A percentile compares a stretch with the other conserved stretches of the same genome.
These are phyloP conservation scores for Mythimna vitellina DNA, from an alignment of 2,888 invertebrate genomes.

Conservation along the genomic window DNA sequence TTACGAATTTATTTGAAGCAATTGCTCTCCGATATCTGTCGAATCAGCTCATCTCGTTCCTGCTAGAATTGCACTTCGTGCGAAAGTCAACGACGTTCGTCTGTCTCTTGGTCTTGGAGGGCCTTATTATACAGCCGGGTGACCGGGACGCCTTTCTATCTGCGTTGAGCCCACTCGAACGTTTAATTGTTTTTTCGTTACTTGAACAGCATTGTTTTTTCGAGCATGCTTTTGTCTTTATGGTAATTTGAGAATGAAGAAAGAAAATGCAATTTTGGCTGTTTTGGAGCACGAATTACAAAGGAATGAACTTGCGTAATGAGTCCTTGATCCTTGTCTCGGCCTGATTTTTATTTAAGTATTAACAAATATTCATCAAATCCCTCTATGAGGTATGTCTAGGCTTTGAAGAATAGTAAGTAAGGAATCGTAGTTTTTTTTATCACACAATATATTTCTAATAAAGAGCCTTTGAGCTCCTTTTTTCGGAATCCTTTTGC, in stretches of 20 bases:
- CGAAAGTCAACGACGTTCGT: slow-evolving; percentile 62
- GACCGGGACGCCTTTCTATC: slow-evolving; percentile 38
- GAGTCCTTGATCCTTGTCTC: neutral
- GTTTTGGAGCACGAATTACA: slow-evolving; percentile 15
- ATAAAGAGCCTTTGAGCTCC: neutral
- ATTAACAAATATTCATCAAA: neutral
- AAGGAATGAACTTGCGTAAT: slow-evolving; percentile 22
- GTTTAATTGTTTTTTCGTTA: slow-evolving; percentile 59
- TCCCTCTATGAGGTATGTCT: neutral
- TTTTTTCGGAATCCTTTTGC: neutral
- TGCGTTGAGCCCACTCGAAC: slow-evolving; percentile 52
- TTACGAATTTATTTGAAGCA: slow-evolving; percentile 41
- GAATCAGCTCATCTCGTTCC: slow-evolving; percentile 47
- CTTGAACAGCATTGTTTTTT: slow-evolving; percentile 38
- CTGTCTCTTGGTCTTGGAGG: slow-evolving; percentile 53
- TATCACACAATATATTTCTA: neutral
- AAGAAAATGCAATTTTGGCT: slow-evolving; percentile 25
- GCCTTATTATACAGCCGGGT: slow-evolving; percentile 48
- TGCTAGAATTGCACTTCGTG: slow-evolving; percentile 49
- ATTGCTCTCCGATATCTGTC: slow-evolving; percentile 48
- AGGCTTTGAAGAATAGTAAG: neutral
- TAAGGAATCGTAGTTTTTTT: neutral
- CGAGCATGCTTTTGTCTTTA: slow-evolving; percentile 30
- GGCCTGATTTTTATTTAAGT: neutral
- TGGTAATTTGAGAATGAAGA: slow-evolving; percentile 26